Evolutionary conservation across 1,140 invertebrate species (phyloP), one percentile per base, ranked within the genome.

Genomic region (Leptonema lineaticorne): DNA sequence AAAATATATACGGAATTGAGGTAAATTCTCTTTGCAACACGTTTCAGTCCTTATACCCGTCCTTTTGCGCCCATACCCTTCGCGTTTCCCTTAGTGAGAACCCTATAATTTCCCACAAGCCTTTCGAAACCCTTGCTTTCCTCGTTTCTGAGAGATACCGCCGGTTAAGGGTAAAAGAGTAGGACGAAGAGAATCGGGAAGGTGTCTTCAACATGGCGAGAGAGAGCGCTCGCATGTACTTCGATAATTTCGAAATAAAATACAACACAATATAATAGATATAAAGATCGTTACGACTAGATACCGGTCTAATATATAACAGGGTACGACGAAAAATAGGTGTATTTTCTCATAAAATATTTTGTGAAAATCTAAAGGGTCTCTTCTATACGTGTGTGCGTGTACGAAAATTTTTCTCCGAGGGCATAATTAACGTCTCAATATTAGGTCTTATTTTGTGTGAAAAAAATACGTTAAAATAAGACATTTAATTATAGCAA

Each of bases 191-290:
- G 26, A 41, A 28, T 28, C 37, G 59, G 62, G 37, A 68, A 67
- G 59, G 63, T 68, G 65, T 70, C 63, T 57, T 66, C 26, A 33
- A 57, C 14, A 41, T 28, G 66, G 53, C 22, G 65, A 28, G 65
- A 57, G 56, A 29, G 18, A 4, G 46, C 58, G 26, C 57, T 56
- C 58, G 63, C 63, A 41, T 45, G 69, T 57, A 69, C 70, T 67
- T 59, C 63, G 70, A 72, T 69, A 72, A 72, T 72, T 72, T 72
- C 65, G 67, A 67, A 67, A 72, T 72, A 72, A 72, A 72, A 72
- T 72, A 69, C 70, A 63, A 58, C 59, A 63, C 70, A 59, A 59
- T 72, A 67, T 72, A 72, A 72, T 72, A 72, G 70, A 72, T 72
- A 72, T 69, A 72, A 72, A 72, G 70, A 72, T 72, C 64, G 70